phyloP scores from a whole-genome alignment of 2,797 vertebrate genomes.

The Okamejei kenojei region DNA sequence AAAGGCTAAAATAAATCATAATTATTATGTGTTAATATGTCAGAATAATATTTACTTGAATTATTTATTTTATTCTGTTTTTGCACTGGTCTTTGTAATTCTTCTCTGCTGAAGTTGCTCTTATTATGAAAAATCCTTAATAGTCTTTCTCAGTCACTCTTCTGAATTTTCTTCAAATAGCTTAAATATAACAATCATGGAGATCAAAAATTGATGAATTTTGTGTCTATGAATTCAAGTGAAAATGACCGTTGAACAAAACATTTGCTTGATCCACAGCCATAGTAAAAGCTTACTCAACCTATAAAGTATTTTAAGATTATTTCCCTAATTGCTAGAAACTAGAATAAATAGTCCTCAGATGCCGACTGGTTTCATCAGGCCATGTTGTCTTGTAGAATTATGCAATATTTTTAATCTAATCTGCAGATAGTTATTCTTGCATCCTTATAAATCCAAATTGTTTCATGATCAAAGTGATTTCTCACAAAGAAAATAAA shows the following conservation, averaged over 20 bases:
- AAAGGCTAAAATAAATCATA: background rate
- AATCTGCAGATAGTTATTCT: background rate
- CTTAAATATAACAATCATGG: background rate
- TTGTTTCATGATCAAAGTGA: slow-evolving; percentile 47
- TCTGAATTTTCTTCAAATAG: background rate
- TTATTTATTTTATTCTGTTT: background rate
- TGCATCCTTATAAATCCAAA: slow-evolving; percentile 20
- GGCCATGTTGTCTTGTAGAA: background rate
- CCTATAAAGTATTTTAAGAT: background rate
- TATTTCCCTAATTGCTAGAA: background rate
- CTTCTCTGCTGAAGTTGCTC: background rate
- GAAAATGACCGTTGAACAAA: background rate
- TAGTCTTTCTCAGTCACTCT: background rate
- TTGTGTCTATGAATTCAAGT: background rate
- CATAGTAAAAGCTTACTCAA: background rate
- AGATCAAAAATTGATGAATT: background rate
- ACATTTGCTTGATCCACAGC: background rate
- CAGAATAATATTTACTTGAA: background rate
- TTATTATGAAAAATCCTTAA: background rate
- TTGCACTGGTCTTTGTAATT: background rate
- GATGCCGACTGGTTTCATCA: background rate
- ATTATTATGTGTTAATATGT: background rate
- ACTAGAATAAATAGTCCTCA: background rate
- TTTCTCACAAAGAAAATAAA: slow-evolving; percentile 50
- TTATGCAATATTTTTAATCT: slow-evolving; percentile 12